Evolutionary conservation across 2,797 vertebrate genomes (phyloP), one percentile per base, ranked within the genome.

Genomic region (Petrocephalus schoutedeni): DNA sequence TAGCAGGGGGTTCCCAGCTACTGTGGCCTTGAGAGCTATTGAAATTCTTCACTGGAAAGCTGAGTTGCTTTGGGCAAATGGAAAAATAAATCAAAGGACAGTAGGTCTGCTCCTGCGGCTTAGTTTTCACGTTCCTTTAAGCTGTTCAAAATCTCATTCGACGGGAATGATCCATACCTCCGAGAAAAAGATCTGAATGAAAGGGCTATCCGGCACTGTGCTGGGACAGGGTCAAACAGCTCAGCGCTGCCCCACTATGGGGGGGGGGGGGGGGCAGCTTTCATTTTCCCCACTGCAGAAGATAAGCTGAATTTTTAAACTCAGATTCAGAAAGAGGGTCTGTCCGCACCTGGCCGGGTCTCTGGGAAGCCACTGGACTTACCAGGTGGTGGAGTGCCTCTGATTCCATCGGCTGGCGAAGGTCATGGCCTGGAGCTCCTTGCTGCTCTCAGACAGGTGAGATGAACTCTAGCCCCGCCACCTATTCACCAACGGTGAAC

Each of bases 331-430:
- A 59, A 16, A 21, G 57, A 61, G n/a, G 41, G 57, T 64, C 32
- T 64, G 21, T 45, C 56, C 8, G 28, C 3, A 2, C 28, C 85
- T 1, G 57, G 16, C 36, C 41, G 6, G 80, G 80, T 8, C 19
- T 5, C 14, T 45, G 23, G 80, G 57, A 58, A 61, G 41, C 7
- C 0, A 41, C 6, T 10, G 57, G 14, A 19, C 90, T 90, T 92
- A 97, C 97, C 97, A 95, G 98, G 3, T 99, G 93, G 98, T 99
- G 88, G 98, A 98, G 89, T 98, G 96, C 74, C 98, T 96, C 77
- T 98, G 92, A 99, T 98, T 58, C 97, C 98, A 80, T 98, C 97
- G 98, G 99, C 94, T 99, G 97, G 92, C 97, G 98, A 54, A 99
- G 97, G 1, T 98, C 94, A 86, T 96, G 98, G 90, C 96, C 94